Evolutionary conservation across 2,888 invertebrate species (phyloP), one percentile per base, ranked within the genome.

Genomic region (Fissipunctia ypsillon): DNA sequence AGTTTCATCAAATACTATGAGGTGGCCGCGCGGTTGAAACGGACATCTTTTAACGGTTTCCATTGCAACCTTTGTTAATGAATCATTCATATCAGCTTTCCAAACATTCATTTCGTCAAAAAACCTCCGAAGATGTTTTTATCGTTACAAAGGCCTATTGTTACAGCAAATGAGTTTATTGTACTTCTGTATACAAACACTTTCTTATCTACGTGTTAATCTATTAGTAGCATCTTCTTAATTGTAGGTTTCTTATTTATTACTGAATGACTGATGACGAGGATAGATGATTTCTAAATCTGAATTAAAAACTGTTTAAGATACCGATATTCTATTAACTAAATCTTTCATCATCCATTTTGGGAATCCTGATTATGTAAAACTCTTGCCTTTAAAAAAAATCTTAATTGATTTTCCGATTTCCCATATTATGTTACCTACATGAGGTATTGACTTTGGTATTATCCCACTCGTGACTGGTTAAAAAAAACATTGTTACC

Each of bases 401-500:
- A n/a, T 12, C 25, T 5, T 5, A 12, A n/a, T 50, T 25, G 12
- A 50, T 50, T 50, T 25, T 14, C 2, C 6, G 3, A 54, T 25
- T 54, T 54, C 16, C 3, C 28, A 28, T 25, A 14, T 14, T 50
- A 14, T 25, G 5, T 14, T 25, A 28, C n/a, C n/a, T n/a, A n/a
- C 16, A 54, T 16, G 19, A 14, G 14, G 28, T 48, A 25, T 28
- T 41, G 1, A 12, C 22, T 50, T 43, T 25, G 12, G 31, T 52
- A 52, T 35, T 16, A 22, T 5, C 1, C 2, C 28, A 25, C 7
- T 16, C 28, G 19, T 54, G 54, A 19, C 28, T 28, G 0, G 7
- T n/a, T 60, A 0, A 22, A 0, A 16, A 5, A 28, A 35, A 52
- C 1, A 43, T 10, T 9, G 74, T 84, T 80, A 95, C 95, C 90